Base-by-base conservation (phyloP, 2,888 invertebrate genomes). In the Lepidonotus clava region DNA sequence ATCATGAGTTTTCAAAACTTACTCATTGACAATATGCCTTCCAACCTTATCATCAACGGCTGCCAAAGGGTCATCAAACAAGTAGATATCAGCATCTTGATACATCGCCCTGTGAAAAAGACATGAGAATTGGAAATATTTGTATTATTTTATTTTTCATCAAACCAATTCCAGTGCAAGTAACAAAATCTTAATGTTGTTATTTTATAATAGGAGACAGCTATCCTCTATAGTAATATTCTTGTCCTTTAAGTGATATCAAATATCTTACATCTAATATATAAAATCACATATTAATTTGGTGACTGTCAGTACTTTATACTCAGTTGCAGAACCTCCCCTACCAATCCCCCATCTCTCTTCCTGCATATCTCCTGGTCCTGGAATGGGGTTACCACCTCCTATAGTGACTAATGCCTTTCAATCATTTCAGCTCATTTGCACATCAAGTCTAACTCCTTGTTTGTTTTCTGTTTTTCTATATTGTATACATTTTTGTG, bases 31-130 rank as follows among this genome's bases (percentile, higher is more conserved):
- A 90, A 98, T 95, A 94, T 97, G 97, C 2, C 97, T 96, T 0
- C 97, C 97, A 0, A 98, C 98, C 93, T 97, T 97, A 0, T 97
- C 96, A 94, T 98, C 98, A n/a, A 98, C 98, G 0, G 98, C 98
- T 87, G 97, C 97, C 53, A 98, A 95, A 0, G 98, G 98, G 95
- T 98, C 98, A 93, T 98, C 98, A 84, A 98, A 94, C 76, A 97
- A 94, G 92, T 97, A 98, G 89, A 98, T 96, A 90, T 97, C 97
- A 0, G 97, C 96, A 90, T 96, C 95, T 91, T 96, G 96, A 92
- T 97, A 97, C 67, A 97, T 95, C 1, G 96, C 96, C 89, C 98
- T 84, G 87, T 8, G 61, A 24, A 77, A 66, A 67, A 51, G 18
- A 34, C 21, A n/a, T 24, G 1, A 46, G 18, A 46, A 46, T 6